Conservation (phyloP, 2,888 invertebrate genomes). For the Plagiodera versicolora region DNA sequence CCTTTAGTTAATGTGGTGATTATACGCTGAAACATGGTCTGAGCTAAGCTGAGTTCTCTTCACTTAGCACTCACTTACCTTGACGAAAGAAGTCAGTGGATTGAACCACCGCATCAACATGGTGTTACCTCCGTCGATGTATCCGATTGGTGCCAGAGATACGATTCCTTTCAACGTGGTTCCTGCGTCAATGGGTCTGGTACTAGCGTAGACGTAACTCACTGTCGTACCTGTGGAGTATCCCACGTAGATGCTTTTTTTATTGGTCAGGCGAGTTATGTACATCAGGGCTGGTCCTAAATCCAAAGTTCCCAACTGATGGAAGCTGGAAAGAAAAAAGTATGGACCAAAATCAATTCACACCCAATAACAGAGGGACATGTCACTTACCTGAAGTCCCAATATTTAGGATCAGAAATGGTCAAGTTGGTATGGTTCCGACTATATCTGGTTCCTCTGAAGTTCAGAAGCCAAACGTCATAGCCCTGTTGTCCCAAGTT, state of each 20-base stretch:
- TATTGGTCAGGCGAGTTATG: background rate
- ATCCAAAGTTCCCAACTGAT: slow-evolving; percentile 6
- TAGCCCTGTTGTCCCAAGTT: slow-evolving; percentile 1
- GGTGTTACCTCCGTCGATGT: background rate
- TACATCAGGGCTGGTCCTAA: background rate
- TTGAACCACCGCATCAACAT: background rate
- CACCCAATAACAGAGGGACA: no score
- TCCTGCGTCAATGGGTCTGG: background rate
- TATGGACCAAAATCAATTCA: background rate
- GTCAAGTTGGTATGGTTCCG: slow-evolving; percentile 2
- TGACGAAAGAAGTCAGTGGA: background rate
- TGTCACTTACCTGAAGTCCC: slow-evolving; percentile 11
- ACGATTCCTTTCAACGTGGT: background rate
- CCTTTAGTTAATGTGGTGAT: background rate
- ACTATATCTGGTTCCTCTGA: slow-evolving; percentile 9
- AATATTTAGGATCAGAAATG: background rate
- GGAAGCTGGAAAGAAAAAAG: no score
- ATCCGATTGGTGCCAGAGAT: slow-evolving; percentile 8
- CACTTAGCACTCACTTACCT: background rate
- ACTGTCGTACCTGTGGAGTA: slow-evolving; percentile 8
- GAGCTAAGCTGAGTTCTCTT: background rate
- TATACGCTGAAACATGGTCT: background rate
- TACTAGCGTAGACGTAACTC: slow-evolving; percentile 2
- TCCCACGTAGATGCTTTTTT: slow-evolving; percentile 12
- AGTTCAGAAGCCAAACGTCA: slow-evolving; percentile 10